These are phyloP conservation scores for Teleogryllus oceanicus DNA, from an alignment of 2,888 invertebrate species.

Conservation along the genomic window DNA sequence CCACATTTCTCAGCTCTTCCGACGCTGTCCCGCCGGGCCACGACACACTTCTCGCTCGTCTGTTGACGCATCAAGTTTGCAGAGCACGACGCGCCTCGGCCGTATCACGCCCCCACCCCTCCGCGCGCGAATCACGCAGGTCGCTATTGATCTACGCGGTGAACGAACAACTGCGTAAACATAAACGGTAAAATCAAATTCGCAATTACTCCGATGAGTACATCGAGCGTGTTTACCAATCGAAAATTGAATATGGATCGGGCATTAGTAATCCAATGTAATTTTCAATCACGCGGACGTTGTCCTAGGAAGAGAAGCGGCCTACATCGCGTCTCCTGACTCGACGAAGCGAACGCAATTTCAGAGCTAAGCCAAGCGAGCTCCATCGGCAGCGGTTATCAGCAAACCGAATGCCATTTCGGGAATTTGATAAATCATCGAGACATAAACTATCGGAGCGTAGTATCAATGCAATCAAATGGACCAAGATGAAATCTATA, in stretches of 20 bases:
- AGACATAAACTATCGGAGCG: no score
- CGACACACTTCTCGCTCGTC: no score
- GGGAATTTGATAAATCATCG: background rate
- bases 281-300: slow-evolving; percentile 6
- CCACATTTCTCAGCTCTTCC: no score
- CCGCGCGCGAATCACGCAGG: background rate
- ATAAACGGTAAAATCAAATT: slow-evolving; percentile 18
- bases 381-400: background rate
- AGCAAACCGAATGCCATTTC: background rate
- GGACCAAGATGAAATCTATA: no score
- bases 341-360: background rate
- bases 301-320: background rate
- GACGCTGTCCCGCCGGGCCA: no score
- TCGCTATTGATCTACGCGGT: background rate
- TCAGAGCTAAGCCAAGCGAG: background rate
- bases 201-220: background rate
- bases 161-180: background rate
- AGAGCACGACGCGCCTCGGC: no score
- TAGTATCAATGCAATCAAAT: no score
- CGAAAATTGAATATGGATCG: slow-evolving; percentile 7
- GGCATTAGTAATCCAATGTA: slow-evolving; percentile 3
- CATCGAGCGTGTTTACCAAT: background rate
- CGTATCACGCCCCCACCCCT: no score
- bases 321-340: no score
- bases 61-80: no score